These are phyloP conservation scores for Torymus aiolomorphi DNA, from an alignment of 2,888 invertebrate genomes.

Conservation along the genomic window DNA sequence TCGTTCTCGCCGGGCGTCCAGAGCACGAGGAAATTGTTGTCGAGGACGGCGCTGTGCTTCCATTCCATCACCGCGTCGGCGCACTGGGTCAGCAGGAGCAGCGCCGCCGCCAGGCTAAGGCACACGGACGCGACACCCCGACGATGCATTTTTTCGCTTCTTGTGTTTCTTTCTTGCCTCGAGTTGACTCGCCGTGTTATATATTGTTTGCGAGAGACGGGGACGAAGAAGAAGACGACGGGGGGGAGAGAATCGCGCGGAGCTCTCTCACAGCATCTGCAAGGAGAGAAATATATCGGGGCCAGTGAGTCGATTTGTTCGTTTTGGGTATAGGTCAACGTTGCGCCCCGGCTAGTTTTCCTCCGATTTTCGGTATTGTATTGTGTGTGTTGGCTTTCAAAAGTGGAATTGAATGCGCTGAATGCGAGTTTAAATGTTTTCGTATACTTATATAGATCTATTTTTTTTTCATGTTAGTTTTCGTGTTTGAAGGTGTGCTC, in stretches of 20 bases:
- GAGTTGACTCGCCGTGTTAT: neutral
- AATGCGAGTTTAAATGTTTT: too few species aligned
- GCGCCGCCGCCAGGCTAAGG: neutral
- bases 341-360: neutral
- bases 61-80: slow-evolving; percentile 74
- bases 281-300: slow-evolving; percentile 49
- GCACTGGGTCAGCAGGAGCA: slow-evolving; percentile 58
- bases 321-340: neutral
- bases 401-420: too few species aligned
- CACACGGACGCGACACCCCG: slow-evolving; percentile 18
- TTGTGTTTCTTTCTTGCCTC: neutral
- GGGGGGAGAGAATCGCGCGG: neutral
- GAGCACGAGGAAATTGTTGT: slow-evolving; percentile 80
- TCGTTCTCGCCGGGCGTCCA: slow-evolving; percentile 86
- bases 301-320: slow-evolving; percentile 24
- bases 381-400: neutral
- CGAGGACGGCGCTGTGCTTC: slow-evolving; percentile 79
- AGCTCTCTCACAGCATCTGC: slow-evolving; percentile 62
- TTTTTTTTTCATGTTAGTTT: too few species aligned
- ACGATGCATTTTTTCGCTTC: slow-evolving; percentile 17
- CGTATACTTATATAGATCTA: neutral
- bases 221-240: neutral
- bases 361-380: too few species aligned
- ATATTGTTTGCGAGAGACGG: neutral
- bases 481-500: too few species aligned